Conservation (phyloP, 1,140 invertebrate species). For the Hirudo medicinalis region DNA sequence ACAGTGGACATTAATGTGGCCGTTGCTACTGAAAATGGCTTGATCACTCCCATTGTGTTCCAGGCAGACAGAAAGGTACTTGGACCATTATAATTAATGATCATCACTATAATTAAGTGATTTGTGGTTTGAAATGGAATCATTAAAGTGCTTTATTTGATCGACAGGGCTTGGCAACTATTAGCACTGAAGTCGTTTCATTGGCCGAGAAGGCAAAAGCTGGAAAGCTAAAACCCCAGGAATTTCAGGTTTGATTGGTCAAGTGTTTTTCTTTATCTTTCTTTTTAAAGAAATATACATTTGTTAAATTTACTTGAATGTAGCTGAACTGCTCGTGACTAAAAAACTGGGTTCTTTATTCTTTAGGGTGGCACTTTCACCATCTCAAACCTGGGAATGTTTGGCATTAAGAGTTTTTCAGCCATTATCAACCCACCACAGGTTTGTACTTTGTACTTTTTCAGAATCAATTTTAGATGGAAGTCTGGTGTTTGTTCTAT, state of each 20-base stretch:
- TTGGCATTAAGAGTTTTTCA: constrained; percentile 60
- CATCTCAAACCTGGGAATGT: constrained; percentile 97
- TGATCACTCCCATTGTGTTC: constrained; percentile 96
- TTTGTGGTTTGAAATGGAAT: constrained; percentile 13
- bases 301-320: neutral
- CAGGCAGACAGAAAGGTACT: constrained; percentile 68
- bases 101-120: neutral
- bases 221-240: constrained; percentile 84
- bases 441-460: constrained; percentile 26
- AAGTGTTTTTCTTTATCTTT: no score
- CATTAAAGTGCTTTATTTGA: constrained; percentile 8
- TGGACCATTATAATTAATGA: neutral
- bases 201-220: constrained; percentile 79
- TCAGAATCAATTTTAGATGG: no score
- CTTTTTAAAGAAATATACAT: no score
- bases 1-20: constrained; percentile 91
- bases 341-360: constrained; percentile 7
- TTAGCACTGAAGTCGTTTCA: constrained; percentile 67
- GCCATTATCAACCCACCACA: constrained; percentile 60
- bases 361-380: constrained; percentile 57
- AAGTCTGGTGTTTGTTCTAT: no score
- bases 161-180: constrained; percentile 62
- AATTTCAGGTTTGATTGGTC: constrained; percentile 71
- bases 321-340: no score
- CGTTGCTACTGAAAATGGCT: constrained; percentile 81